Evolutionary conservation across 2,113 vertebrate species (phyloP).

Genomic region (Psilopsiagon aymara): DNA sequence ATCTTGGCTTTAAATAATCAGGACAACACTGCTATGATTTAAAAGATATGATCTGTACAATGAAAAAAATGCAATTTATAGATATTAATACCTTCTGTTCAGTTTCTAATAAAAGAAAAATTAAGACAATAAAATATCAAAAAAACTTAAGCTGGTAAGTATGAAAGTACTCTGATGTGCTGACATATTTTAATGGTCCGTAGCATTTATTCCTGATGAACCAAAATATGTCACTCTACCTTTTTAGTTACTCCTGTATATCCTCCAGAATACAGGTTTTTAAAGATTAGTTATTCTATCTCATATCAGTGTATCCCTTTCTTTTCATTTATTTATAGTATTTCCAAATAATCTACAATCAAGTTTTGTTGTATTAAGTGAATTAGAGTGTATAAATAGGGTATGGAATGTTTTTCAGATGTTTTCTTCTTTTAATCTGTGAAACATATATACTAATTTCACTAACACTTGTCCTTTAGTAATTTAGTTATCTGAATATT

Average conservation of each 20-base stretch:
- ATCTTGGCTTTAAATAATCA: neutral
- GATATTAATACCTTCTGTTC: neutral
- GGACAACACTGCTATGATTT: neutral
- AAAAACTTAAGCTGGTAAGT: neutral
- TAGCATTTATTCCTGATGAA: neutral
- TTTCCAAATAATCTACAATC: neutral
- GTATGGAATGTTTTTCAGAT: neutral
- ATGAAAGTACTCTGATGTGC: neutral
- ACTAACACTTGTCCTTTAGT: neutral
- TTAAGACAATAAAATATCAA: neutral
- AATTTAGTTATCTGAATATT: neutral
- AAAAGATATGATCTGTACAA: neutral
- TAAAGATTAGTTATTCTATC: neutral
- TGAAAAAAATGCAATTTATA: neutral
- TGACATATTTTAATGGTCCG: neutral
- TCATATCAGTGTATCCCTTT: neutral
- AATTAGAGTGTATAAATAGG: neutral
- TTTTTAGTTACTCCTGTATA: neutral
- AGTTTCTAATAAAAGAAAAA: neutral
- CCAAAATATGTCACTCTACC: neutral
- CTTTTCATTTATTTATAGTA: neutral
- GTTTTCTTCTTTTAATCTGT: neutral
- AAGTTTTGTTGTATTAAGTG: neutral
- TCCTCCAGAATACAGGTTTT: neutral
- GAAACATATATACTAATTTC: neutral